These are phyloP conservation scores for Archocentrus centrarchus DNA, from an alignment of 2,113 vertebrate genomes.

Conservation along the genomic window DNA sequence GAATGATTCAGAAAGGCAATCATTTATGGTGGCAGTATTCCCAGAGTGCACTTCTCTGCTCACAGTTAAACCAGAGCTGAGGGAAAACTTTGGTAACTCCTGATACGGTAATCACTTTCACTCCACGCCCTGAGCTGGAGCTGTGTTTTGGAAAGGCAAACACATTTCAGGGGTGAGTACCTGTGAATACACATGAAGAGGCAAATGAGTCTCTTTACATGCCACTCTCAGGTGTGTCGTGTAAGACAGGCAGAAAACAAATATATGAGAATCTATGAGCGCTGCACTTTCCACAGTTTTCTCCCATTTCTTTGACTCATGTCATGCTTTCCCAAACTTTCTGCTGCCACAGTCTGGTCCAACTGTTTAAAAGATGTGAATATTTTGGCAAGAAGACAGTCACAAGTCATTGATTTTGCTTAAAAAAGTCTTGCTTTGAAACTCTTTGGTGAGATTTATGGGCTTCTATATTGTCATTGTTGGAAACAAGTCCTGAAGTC, in stretches of 20 bases:
- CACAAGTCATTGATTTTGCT: not conserved
- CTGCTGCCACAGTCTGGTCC: not conserved
- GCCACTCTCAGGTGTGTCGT: conserved; percentile 32
- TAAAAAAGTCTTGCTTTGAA: not conserved
- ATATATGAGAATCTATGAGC: not conserved
- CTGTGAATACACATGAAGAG: not conserved
- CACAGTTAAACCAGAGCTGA: conserved; percentile 30
- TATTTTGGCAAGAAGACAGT: conserved; percentile 1
- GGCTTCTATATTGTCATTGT: not conserved
- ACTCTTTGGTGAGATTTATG: conserved; percentile 7
- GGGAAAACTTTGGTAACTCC: conserved; percentile 39
- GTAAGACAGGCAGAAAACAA: conserved; percentile 71
- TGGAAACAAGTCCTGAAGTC: conserved; percentile 11
- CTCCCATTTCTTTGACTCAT: not conserved
- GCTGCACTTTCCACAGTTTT: not conserved
- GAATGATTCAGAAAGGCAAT: conserved; percentile 44
- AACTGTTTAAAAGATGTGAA: conserved; percentile 4
- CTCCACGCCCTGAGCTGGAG: conserved; percentile 6
- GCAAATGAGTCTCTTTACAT: conserved; percentile 39
- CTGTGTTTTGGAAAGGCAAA: conserved; percentile 3
- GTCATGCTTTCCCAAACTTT: not conserved
- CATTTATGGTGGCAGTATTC: conserved; percentile 48
- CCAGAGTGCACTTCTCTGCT: conserved; percentile 46
- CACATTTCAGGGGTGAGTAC: not conserved
- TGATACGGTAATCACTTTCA: conserved; percentile 5